A percentile compares a stretch with the other conserved stretches of the same genome.
Evolutionary conservation across 1,140 invertebrate genomes (phyloP).

Genomic region (Pseudachorutes palmiensis): DNA sequence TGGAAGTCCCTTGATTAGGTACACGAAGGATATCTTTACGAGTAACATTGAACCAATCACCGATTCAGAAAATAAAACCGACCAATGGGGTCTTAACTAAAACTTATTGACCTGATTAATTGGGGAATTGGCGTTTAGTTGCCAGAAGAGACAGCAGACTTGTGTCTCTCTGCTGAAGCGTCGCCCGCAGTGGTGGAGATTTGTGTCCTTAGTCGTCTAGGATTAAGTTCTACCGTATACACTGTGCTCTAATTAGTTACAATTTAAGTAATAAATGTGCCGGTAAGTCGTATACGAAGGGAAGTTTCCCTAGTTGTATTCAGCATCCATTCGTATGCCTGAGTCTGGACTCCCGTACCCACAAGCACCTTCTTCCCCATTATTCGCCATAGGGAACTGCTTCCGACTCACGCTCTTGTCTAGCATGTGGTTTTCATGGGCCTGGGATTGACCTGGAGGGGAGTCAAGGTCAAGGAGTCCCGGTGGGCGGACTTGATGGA

Average conservation of each 20-base stretch:
- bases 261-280: slow-evolving; percentile 5
- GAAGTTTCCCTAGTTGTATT: slow-evolving; percentile 1
- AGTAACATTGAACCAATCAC: background rate
- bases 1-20: background rate
- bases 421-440: background rate
- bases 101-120: background rate
- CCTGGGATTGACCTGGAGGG: slow-evolving; percentile 5
- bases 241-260: slow-evolving; percentile 41
- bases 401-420: background rate
- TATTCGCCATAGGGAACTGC: background rate
- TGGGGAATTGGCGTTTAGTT: slow-evolving; percentile 1
- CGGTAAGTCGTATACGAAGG: slow-evolving; percentile 11
- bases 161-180: background rate
- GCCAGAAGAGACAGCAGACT: slow-evolving; percentile 10
- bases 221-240: slow-evolving; percentile 42
- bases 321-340: slow-evolving; percentile 47
- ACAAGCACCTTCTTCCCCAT: slow-evolving; percentile 43
- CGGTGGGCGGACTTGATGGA: slow-evolving; percentile 11
- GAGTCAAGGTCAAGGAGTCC: slow-evolving; percentile 5
- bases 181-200: slow-evolving; percentile 17
- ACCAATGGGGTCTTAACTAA: too few relatives aligned
- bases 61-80: background rate
- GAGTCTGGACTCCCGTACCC: slow-evolving; percentile 55
- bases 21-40: background rate
- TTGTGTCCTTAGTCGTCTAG: slow-evolving; percentile 44